A percentile compares a stretch with the other conserved stretches of the same genome.
phyloP scores from a whole-genome alignment of 2,113 vertebrate species.

The Antidorcas marsupialis region DNA sequence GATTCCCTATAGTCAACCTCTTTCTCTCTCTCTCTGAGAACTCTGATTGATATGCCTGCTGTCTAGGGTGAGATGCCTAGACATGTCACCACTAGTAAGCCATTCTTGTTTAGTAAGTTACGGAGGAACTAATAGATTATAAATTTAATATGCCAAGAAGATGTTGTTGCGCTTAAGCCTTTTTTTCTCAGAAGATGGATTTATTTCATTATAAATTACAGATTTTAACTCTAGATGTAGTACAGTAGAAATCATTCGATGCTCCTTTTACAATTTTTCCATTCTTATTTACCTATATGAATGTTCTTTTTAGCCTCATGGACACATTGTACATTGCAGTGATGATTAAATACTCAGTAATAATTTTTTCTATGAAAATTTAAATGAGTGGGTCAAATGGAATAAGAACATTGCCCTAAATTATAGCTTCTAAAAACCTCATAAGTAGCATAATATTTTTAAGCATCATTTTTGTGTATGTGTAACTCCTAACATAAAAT shows the following conservation, averaged over 20 bases:
- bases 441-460: not conserved
- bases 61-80: not conserved
- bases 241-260: not conserved
- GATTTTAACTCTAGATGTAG: not conserved
- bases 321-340: not conserved
- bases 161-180: not conserved
- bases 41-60: not conserved
- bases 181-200: not conserved
- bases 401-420: not conserved
- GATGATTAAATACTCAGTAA: not conserved
- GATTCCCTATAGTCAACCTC: not conserved
- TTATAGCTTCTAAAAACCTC: not conserved
- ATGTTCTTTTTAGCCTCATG: not conserved
- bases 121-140: not conserved
- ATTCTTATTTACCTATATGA: not conserved
- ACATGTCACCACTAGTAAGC: not conserved
- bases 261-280: not conserved
- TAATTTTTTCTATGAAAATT: not conserved
- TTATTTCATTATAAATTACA: conserved; percentile 14
- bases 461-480: not conserved
- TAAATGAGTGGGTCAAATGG: not conserved
- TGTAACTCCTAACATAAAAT: not conserved
- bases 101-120: not conserved
- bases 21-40: not conserved
- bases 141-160: not conserved